phyloP scores from a whole-genome alignment of 2,113 vertebrate species.

The Pampusana beccarii region DNA sequence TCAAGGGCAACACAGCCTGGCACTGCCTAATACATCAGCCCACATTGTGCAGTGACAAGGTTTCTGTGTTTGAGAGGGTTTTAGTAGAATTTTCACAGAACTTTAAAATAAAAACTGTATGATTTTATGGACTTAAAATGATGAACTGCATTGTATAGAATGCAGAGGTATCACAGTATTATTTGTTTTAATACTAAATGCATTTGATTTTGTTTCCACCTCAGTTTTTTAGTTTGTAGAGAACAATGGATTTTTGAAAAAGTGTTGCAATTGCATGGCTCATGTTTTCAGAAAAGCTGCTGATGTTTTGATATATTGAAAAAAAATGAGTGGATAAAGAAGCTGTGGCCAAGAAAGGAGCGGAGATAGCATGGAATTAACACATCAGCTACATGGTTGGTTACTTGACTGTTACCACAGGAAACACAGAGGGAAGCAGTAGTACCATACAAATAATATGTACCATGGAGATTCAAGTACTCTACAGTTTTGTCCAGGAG shows the following conservation, averaged over 20 bases:
- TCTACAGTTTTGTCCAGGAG: background rate
- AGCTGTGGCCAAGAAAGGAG: background rate
- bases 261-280: background rate
- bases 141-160: background rate
- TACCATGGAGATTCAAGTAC: background rate
- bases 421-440: background rate
- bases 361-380: background rate
- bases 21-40: background rate
- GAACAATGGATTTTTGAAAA: background rate
- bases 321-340: background rate
- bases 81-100: background rate
- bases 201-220: background rate
- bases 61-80: background rate
- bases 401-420: background rate
- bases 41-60: background rate
- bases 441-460: background rate
- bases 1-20: background rate
- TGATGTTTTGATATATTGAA: background rate
- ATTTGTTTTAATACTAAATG: background rate
- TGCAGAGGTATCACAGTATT: background rate
- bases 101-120: background rate
- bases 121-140: background rate
- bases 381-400: background rate
- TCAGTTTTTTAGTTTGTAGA: background rate
- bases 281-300: background rate